Evolutionary conservation across 2,113 vertebrate species (phyloP).

Genomic region (Ivindomyrus marchei): DNA sequence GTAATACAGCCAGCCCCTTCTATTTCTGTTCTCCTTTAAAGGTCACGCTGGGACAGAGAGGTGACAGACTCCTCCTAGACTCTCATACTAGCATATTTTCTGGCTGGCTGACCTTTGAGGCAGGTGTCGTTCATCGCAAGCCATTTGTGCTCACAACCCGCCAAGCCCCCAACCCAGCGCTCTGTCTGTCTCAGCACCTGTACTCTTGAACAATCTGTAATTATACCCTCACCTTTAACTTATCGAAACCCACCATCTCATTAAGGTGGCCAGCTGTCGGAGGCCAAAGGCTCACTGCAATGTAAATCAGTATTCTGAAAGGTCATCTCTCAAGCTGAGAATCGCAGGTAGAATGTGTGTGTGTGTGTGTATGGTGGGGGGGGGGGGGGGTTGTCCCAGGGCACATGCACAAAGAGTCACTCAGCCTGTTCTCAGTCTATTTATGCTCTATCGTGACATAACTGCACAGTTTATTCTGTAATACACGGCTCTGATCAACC

Average conservation of each 20-base stretch:
- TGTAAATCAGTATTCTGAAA: slow-evolving; percentile 47
- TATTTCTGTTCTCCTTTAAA: not conserved
- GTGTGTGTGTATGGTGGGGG: not conserved
- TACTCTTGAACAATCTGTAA: slow-evolving; percentile 39
- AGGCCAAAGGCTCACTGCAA: slow-evolving; percentile 50
- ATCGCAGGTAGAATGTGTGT: slow-evolving; percentile 10
- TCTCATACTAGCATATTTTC: not conserved
- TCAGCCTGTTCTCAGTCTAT: not conserved
- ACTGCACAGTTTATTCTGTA: not conserved
- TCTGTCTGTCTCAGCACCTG: slow-evolving; percentile 51
- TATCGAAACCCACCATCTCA: slow-evolving; percentile 61
- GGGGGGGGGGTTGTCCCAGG: not conserved
- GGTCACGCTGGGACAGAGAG: not conserved
- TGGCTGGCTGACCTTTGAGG: slow-evolving; percentile 3
- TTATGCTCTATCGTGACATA: not conserved
- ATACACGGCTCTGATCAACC: not conserved
- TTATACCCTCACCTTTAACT: slow-evolving; percentile 55
- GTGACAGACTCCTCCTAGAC: not conserved
- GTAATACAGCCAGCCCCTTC: not conserved
- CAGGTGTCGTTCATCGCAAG: not conserved
- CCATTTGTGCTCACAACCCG: not conserved
- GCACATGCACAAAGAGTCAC: not conserved
- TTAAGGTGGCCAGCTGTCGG: slow-evolving; percentile 58
- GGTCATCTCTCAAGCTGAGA: slow-evolving; percentile 40
- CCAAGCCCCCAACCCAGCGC: not conserved